phyloP scores from a whole-genome alignment of 2,797 vertebrate species.

The Eidolon dupreanum region DNA sequence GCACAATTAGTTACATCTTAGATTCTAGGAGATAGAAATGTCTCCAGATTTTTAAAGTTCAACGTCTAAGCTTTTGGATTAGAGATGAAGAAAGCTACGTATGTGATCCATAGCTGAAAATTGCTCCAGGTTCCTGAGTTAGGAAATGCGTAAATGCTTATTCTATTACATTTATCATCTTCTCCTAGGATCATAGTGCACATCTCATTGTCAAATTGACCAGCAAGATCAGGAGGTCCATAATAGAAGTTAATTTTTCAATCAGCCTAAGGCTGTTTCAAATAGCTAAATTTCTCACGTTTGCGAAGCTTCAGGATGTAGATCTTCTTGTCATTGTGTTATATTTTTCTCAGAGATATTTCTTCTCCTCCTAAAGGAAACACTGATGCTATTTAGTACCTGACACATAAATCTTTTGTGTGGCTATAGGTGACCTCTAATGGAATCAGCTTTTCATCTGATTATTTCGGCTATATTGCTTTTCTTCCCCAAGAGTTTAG shows the following conservation, averaged over 20 bases:
- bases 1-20: neutral
- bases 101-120: constrained; percentile 4
- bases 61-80: neutral
- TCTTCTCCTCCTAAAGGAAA: constrained; percentile 57
- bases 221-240: neutral
- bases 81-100: neutral
- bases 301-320: constrained; percentile 65
- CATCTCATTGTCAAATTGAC: constrained; percentile 27
- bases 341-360: constrained; percentile 58
- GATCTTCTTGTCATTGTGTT: constrained; percentile 53
- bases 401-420: constrained; percentile 66
- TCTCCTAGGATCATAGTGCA: neutral
- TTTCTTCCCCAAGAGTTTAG: constrained; percentile 25
- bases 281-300: constrained; percentile 42
- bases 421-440: constrained; percentile 56
- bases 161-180: neutral
- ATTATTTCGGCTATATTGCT: constrained; percentile 60
- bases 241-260: constrained; percentile 49
- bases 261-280: constrained; percentile 35
- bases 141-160: constrained; percentile 36
- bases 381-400: constrained; percentile 15
- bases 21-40: neutral
- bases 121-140: neutral
- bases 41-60: constrained; percentile 13
- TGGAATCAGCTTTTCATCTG: constrained; percentile 64